Conservation (phyloP, 2,797 vertebrate species). For the Phalloptychus januarius region DNA sequence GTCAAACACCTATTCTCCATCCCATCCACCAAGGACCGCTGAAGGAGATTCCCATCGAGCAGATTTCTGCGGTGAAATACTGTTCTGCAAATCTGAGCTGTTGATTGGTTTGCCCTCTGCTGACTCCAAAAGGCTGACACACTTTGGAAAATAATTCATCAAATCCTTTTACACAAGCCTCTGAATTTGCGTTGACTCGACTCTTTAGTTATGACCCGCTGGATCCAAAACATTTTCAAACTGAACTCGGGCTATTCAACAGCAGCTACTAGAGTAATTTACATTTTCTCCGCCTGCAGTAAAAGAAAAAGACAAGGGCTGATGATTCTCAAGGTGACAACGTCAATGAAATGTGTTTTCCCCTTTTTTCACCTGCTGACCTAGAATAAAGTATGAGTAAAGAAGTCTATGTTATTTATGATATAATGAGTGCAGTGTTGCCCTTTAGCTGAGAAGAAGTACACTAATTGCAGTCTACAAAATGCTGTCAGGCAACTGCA, state of each 20-base stretch:
- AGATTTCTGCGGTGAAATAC: conserved; percentile 40
- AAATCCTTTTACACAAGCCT: conserved; percentile 81
- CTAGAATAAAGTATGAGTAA: conserved; percentile 8
- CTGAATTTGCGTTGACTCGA: conserved; percentile 68
- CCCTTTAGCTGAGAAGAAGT: conserved; percentile 2
- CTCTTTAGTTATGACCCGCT: conserved; percentile 66
- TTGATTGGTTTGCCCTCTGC: conserved; percentile 57
- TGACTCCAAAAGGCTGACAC: conserved; percentile 54
- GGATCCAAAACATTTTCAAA: conserved; percentile 63
- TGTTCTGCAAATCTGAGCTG: conserved; percentile 27
- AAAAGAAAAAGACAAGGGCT: conserved; percentile 30
- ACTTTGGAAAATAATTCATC: conserved; percentile 73
- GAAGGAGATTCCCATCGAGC: conserved; percentile 50
- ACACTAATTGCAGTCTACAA: background rate
- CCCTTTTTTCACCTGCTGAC: conserved; percentile 25
- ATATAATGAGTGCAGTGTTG: conserved; percentile 8
- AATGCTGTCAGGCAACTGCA: background rate
- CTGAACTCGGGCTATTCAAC: conserved; percentile 56
- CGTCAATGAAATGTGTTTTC: conserved; percentile 36
- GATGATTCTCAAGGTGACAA: conserved; percentile 54
- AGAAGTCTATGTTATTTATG: conserved; percentile 12
- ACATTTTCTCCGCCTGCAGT: conserved; percentile 60
- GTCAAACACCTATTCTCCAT: conserved; percentile 37
- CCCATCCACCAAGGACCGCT: conserved; percentile 47
- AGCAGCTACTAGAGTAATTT: conserved; percentile 56